Percentiles rank a stretch among this genome's conserved stretches.
phyloP scores from a whole-genome alignment of 1,140 invertebrate species.

The Achroia grisella region DNA sequence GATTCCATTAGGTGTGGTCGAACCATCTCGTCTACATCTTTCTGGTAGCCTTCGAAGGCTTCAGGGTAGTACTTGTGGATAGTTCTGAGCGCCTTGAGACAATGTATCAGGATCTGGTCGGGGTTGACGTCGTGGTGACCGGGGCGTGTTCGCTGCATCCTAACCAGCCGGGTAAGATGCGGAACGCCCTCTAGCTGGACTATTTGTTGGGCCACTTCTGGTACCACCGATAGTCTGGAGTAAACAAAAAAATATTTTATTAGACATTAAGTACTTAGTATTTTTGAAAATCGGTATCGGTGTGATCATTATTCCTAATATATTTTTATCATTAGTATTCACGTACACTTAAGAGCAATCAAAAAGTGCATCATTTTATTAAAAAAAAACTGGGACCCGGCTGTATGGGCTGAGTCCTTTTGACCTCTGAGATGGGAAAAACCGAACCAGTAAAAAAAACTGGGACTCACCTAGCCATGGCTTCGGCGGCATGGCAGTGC shows the following conservation, averaged over 20 bases:
- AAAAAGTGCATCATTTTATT: too few species aligned
- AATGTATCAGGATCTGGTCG: conserved; percentile 66
- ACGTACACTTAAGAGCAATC: too few species aligned
- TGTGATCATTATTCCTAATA: too few species aligned
- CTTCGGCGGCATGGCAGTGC: conserved; percentile 90
- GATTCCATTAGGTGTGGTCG: conserved; percentile 84
- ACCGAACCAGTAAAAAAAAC: too few species aligned
- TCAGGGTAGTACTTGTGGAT: conserved; percentile 71
- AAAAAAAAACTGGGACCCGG: too few species aligned
- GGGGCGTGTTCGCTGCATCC: conserved; percentile 73
- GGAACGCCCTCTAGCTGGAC: conserved; percentile 84
- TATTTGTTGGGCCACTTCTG: conserved; percentile 82
- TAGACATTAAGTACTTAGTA: too few species aligned
- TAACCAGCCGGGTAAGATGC: conserved; percentile 82
- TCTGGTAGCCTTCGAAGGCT: conserved; percentile 69
- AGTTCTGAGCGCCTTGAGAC: conserved; percentile 72
- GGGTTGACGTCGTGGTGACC: conserved; percentile 52
- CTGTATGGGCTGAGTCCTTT: too few species aligned
- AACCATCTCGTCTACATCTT: conserved; percentile 83
- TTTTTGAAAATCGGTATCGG: too few species aligned
- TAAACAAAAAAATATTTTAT: conserved; percentile 14
- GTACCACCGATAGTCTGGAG: conserved; percentile 81
- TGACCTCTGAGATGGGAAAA: too few species aligned
- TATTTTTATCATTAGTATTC: too few species aligned
- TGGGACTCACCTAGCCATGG: conserved; percentile 83